phyloP scores from a whole-genome alignment of 2,888 invertebrate species.

The Caenorhabditis sinica region DNA sequence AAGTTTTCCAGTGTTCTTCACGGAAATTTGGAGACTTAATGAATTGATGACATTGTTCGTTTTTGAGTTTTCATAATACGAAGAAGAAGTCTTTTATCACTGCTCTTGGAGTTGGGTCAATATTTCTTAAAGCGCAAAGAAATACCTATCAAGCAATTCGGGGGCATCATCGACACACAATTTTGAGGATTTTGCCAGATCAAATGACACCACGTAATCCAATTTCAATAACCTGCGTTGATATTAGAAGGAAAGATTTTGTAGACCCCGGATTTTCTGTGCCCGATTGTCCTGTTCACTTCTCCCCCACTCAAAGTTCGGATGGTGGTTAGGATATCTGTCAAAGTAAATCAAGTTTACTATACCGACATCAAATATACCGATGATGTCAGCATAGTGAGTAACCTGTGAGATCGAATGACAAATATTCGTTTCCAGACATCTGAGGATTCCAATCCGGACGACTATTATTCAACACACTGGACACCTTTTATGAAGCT shows the following conservation, averaged over 20 bases:
- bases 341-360: constrained; percentile 15
- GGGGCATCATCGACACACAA: neutral
- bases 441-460: neutral
- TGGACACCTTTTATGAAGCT: neutral
- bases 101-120: neutral
- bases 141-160: neutral
- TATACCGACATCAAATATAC: constrained; percentile 1
- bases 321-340: constrained; percentile 19
- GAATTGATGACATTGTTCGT: too few relatives aligned
- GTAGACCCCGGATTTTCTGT: neutral
- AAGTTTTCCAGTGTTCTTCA: too few relatives aligned
- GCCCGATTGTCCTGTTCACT: neutral
- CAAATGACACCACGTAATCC: neutral
- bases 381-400: neutral
- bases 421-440: neutral
- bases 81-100: too few relatives aligned
- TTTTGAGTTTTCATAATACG: too few relatives aligned
- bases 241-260: constrained; percentile 8
- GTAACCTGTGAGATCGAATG: neutral
- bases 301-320: constrained; percentile 7
- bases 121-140: neutral
- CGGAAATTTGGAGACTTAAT: too few relatives aligned
- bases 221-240: neutral
- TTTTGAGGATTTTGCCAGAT: neutral
- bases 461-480: neutral